Evolutionary conservation across 2,797 vertebrate species (phyloP).

Genomic region (Dromococcyx pavoninus): DNA sequence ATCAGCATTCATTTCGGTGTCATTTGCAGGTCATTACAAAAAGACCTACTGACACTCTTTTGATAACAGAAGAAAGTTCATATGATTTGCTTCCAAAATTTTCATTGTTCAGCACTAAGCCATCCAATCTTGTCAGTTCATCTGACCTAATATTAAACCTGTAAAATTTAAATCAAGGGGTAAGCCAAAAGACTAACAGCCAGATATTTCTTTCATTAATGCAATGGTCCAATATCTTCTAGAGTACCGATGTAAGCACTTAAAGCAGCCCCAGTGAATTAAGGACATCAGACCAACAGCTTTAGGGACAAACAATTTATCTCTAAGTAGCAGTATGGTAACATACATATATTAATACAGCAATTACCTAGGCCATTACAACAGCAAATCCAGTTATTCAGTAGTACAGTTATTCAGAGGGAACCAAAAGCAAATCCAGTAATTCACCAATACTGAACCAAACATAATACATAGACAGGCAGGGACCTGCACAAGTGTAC

Average conservation of each 20-base stretch:
- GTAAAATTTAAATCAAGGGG: neutral
- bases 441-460: neutral
- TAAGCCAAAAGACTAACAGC: neutral
- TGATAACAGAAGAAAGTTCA: neutral
- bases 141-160: neutral
- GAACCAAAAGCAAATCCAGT: neutral
- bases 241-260: neutral
- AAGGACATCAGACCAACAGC: neutral
- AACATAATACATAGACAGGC: fast-evolving
- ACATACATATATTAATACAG: neutral
- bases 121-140: neutral
- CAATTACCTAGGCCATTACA: neutral
- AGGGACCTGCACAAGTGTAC: fast-evolving
- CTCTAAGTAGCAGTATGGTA: neutral
- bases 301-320: neutral
- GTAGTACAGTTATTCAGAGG: neutral
- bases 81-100: neutral
- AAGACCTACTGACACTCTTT: neutral
- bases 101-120: neutral
- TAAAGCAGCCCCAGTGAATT: neutral
- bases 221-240: neutral
- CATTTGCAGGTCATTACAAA: neutral
- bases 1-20: neutral
- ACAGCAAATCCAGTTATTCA: neutral
- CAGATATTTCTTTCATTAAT: neutral